Evolutionary conservation across 2,113 vertebrate species (phyloP), one percentile per base, ranked within the genome.

Genomic region (Sciurus niger): DNA sequence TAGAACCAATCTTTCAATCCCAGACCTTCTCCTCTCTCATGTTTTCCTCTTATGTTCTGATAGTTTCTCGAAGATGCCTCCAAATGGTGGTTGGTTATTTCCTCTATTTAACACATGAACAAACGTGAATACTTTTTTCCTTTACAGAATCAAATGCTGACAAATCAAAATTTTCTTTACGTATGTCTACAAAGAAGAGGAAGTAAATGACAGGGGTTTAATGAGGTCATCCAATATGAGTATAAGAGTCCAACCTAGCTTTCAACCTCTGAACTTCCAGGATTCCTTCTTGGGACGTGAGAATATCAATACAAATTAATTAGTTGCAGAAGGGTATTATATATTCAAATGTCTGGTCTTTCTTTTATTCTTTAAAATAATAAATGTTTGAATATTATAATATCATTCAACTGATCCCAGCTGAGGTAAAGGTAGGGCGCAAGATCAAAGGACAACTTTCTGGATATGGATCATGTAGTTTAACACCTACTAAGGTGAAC

Each of bases 361-460:
- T 68, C 22, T 53, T 82, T 77, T 53, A 67, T 68, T 85, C 30
- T 53, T 43, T 87, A 76, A 76, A 55, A 87, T 63, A 40, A 30
- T 76, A 8, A 4, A 30, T 48, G 32, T 90, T 78, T 79, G 30
- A 24, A 94, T 58, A 13, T 85, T 63, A 74, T 28, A 9, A 73
- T 72, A 80, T 63, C 0, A 51, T 89, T 77, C 93, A 43, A 55
- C 18, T 88, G 78, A 28, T 6, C 2, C 18, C 17, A 83, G 3
- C 63, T 92, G 6, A 25, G 48, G 8, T 70, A 6, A 6, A 43
- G 3, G 4, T 70, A 5, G 37, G 4, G 32, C 48, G 58, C 3
- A 85, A 77, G 95, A 34, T 68, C 77, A 87, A 90, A 90, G 70
- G n/a, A 37, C 51, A 70, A 48, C 40, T 89, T 88, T 51, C 67